Percentiles rank a stretch among this genome's conserved stretches.
Evolutionary conservation across 2,797 vertebrate species (phyloP).

Genomic region (Hyperoplus lanceolatus): DNA sequence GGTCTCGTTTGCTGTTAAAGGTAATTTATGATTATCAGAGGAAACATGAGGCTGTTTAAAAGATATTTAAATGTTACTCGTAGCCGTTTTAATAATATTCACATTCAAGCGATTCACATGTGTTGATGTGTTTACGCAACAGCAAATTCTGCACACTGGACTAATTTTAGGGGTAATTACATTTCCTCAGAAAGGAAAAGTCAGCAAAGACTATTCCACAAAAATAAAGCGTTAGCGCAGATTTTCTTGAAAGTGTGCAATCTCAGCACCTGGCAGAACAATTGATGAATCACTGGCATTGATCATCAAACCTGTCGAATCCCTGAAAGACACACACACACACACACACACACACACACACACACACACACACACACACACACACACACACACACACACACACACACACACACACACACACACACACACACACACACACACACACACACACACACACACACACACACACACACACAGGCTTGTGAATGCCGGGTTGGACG

Average conservation of each 20-base stretch:
- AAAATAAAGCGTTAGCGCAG: not conserved
- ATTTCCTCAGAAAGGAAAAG: constrained; percentile 9
- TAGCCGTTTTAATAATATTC: no score
- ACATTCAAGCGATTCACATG: no score
- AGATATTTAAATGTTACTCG: no score
- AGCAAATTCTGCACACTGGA: no score
- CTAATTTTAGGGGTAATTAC: no score
- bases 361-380: constrained; percentile 34
- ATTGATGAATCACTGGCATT: constrained; percentile 40
- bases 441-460: constrained; percentile 34
- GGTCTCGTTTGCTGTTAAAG: no score
- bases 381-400: constrained; percentile 34
- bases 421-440: constrained; percentile 34
- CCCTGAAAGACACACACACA: constrained; percentile 37
- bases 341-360: constrained; percentile 28
- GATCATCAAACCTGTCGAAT: constrained; percentile 35
- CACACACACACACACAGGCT: constrained; percentile 25
- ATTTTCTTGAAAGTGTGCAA: constrained; percentile 14
- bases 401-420: constrained; percentile 34
- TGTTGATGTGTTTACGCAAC: not conserved
- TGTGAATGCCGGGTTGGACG: constrained; percentile 20
- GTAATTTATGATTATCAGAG: no score
- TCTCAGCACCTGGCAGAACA: constrained; percentile 53
- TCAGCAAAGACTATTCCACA: constrained; percentile 1
- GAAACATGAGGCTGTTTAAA: no score